phyloP scores from a whole-genome alignment of 2,797 vertebrate genomes.

The Eupleurogrammus muticus region DNA sequence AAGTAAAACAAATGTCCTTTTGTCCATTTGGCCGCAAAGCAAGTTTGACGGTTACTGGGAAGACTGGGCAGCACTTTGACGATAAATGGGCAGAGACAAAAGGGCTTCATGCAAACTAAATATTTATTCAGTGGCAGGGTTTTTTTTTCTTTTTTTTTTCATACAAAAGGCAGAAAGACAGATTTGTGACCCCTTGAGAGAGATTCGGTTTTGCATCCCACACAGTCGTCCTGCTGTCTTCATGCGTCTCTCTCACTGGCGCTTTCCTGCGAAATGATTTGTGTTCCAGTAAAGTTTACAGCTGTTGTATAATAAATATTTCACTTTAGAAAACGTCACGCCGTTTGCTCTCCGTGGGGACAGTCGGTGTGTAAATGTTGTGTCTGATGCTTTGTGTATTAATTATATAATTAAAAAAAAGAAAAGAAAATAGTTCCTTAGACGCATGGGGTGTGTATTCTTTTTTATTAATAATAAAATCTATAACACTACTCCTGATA shows the following conservation, averaged over 20 bases:
- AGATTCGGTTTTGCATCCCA: constrained; percentile 55
- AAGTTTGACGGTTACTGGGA: not conserved
- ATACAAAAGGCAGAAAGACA: constrained; percentile 55
- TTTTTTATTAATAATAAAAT: not conserved
- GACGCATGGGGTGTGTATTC: not conserved
- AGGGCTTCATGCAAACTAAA: constrained; percentile 59
- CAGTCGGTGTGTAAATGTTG: constrained; percentile 22
- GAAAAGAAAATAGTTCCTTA: constrained; percentile 11
- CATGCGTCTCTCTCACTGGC: constrained; percentile 52
- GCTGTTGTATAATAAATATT: constrained; percentile 49
- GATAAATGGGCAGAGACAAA: constrained; percentile 38
- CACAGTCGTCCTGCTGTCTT: constrained; percentile 54
- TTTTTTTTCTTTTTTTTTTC: no score
- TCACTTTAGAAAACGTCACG: constrained; percentile 18
- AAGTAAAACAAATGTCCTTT: not conserved
- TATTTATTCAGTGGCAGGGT: constrained; percentile 71
- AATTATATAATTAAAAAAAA: constrained; percentile 7
- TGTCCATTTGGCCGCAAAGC: not conserved
- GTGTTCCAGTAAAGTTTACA: constrained; percentile 57
- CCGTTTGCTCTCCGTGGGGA: constrained; percentile 3
- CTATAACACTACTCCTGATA: not conserved
- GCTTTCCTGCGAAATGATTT: constrained; percentile 66
- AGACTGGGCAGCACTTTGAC: constrained; percentile 8
- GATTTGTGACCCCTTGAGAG: constrained; percentile 62
- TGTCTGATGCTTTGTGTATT: constrained; percentile 33